Percentiles rank a stretch among this genome's conserved stretches.
These are phyloP conservation scores for Elgaria multicarinata DNA, from an alignment of 2,113 vertebrate species.

Conservation along the genomic window DNA sequence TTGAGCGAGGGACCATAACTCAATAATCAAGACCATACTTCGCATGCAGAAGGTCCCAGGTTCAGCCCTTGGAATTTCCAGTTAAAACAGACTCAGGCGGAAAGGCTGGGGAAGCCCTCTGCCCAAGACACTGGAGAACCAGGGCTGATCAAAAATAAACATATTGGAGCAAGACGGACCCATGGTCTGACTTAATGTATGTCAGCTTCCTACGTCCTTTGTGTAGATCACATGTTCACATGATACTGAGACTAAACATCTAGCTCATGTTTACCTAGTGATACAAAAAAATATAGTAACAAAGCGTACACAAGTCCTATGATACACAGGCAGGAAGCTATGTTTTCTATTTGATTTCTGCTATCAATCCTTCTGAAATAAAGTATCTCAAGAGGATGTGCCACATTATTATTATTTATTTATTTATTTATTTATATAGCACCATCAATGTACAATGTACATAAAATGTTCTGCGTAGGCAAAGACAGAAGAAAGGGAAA, in stretches of 20 bases:
- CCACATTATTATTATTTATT: too few relatives aligned
- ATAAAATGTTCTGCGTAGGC: not conserved
- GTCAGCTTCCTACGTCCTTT: too few relatives aligned
- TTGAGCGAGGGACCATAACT: not conserved
- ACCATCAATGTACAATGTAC: too few relatives aligned
- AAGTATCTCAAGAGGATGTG: not conserved
- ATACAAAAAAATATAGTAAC: not conserved
- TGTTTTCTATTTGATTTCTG: not conserved
- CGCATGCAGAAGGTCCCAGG: not conserved
- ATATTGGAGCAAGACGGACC: not conserved
- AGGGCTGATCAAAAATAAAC: not conserved
- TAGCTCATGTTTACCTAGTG: not conserved
- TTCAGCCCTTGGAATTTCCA: too few relatives aligned
- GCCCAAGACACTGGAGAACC: not conserved
- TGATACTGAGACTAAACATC: not conserved
- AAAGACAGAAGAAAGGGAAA: not conserved
- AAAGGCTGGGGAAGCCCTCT: not conserved
- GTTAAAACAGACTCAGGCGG: not conserved
- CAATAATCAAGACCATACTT: not conserved
- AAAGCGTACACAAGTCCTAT: not conserved
- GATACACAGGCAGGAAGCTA: not conserved
- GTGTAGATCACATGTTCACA: too few relatives aligned
- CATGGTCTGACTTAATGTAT: not conserved
- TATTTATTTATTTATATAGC: too few relatives aligned
- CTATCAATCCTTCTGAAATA: not conserved